A percentile compares a stretch with the other conserved stretches of the same genome.
Conservation (phyloP, 2,113 vertebrate genomes). For the Heloderma charlesbogerti region DNA sequence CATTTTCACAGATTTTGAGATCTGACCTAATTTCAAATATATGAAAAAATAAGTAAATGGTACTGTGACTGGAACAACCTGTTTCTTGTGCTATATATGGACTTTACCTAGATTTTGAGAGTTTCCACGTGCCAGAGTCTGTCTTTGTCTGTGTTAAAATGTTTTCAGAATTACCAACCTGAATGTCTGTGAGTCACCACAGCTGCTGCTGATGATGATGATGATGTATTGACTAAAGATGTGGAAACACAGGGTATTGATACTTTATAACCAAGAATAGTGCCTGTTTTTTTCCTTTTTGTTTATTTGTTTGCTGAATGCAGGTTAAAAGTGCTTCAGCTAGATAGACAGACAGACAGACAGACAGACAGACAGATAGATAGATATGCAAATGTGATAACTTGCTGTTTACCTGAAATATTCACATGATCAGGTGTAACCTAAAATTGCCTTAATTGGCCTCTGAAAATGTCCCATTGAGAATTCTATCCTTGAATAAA, state of each 20-base stretch:
- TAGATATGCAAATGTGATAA: not conserved
- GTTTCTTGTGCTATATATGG: too few species aligned
- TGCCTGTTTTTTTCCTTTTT: not conserved
- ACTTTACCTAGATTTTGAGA: not conserved
- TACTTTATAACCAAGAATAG: too few species aligned
- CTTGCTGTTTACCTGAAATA: not conserved
- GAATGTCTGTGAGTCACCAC: not conserved
- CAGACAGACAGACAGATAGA: too few species aligned
- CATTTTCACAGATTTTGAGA: constrained; percentile 41
- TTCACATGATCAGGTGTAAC: not conserved
- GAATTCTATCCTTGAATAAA: not conserved
- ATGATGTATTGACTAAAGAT: too few species aligned
- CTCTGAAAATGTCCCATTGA: not conserved
- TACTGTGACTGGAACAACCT: not conserved
- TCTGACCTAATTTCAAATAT: constrained; percentile 34
- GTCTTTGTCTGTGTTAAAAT: not conserved
- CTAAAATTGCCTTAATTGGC: not conserved
- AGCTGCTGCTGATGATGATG: too few species aligned
- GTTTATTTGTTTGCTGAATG: not conserved
- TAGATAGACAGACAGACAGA: too few species aligned
- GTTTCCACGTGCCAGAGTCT: not conserved
- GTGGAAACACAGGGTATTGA: too few species aligned
- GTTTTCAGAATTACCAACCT: not conserved
- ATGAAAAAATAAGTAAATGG: not conserved
- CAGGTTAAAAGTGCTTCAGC: not conserved